These are phyloP conservation scores for Prenolepis imparis DNA, from an alignment of 2,888 invertebrate species.

Conservation along the genomic window DNA sequence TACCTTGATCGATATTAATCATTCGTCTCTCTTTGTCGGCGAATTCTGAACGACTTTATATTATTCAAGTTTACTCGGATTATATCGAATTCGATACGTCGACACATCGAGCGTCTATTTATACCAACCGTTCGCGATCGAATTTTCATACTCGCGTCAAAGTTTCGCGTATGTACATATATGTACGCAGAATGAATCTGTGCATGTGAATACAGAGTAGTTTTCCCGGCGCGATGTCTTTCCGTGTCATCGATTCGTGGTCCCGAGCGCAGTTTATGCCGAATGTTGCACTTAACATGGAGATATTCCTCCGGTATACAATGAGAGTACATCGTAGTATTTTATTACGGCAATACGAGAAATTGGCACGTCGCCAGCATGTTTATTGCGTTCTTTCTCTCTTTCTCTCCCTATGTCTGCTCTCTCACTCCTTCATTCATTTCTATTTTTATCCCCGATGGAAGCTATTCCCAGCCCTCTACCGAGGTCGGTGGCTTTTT, in stretches of 20 bases:
- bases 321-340: slow-evolving; percentile 8
- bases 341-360: slow-evolving; percentile 42
- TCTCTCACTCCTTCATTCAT: background rate
- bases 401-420: background rate
- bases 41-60: background rate
- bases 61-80: slow-evolving; percentile 16
- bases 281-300: slow-evolving; percentile 38
- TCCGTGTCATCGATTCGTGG: slow-evolving; percentile 1
- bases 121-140: background rate
- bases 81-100: background rate
- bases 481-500: background rate
- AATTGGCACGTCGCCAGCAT: slow-evolving; percentile 44
- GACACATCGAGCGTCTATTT: background rate
- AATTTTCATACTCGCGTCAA: slow-evolving; percentile 9
- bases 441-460: background rate
- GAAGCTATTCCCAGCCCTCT: background rate
- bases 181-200: background rate
- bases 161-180: background rate
- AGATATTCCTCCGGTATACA: background rate
- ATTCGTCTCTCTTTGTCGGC: background rate
- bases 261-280: slow-evolving; percentile 1
- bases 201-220: background rate
- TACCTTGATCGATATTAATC: slow-evolving; percentile 21
- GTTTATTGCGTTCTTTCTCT: slow-evolving; percentile 23
- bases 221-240: slow-evolving; percentile 1